Percentiles rank a stretch among this genome's conserved stretches.
These are phyloP conservation scores for Eutolmus rufibarbis DNA, from an alignment of 2,888 invertebrate genomes.

Conservation along the genomic window DNA sequence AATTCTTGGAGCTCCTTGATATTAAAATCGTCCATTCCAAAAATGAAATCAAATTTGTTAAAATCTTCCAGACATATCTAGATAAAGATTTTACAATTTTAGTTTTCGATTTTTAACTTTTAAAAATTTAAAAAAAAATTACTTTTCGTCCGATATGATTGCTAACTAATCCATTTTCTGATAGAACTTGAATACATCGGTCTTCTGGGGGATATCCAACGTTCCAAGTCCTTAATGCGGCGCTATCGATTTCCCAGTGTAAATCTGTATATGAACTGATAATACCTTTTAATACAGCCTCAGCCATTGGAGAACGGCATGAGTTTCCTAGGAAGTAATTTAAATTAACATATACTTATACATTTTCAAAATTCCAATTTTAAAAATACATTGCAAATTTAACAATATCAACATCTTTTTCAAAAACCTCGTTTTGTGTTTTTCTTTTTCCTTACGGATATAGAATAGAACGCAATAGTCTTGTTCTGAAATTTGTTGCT, in stretches of 20 bases:
- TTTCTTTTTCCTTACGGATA: no score
- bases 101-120: not conserved
- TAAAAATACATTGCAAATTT: no score
- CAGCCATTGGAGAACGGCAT: constrained; percentile 94
- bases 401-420: no score
- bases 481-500: no score
- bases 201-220: constrained; percentile 78
- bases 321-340: constrained; percentile 78
- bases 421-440: no score
- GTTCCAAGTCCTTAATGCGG: constrained; percentile 86
- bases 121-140: not conserved
- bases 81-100: constrained; percentile 47
- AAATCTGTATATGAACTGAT: constrained; percentile 48
- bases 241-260: constrained; percentile 87
- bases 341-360: not conserved
- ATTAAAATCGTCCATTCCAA: constrained; percentile 92
- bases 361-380: no score
- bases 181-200: constrained; percentile 68
- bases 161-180: constrained; percentile 69
- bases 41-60: constrained; percentile 80
- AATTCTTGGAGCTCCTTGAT: constrained; percentile 70
- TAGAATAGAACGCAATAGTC: no score
- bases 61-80: constrained; percentile 80
- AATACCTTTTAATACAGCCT: constrained; percentile 76
- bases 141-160: constrained; percentile 71